Evolutionary conservation across 2,797 vertebrate species (phyloP), one percentile per base, ranked within the genome.

Genomic region (Alectoris magna): DNA sequence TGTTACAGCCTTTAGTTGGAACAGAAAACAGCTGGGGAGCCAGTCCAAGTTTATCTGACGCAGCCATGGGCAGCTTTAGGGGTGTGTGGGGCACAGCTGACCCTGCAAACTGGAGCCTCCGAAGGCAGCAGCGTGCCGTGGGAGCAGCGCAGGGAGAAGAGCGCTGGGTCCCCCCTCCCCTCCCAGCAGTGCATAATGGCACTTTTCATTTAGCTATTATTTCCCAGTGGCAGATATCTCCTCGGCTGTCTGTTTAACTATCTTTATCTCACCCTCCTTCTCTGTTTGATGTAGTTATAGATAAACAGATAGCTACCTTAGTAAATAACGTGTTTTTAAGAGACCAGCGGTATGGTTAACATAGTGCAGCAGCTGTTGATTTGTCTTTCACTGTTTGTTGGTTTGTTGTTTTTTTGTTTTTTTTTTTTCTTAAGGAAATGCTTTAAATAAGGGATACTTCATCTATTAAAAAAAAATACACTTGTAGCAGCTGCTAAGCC

Each of bases 401-500:
- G 14, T 51, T 53, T 53, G 26, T 53, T 17, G 14, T 16, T 53
- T 14, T 6, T 27, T 51, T 34, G 34, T 60, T 72, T 91, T 78
- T 92, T 95, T 95, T 97, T 97, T 95, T 96, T 95, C 93, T 96
- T 97, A 97, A 97, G 96, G 97, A 97, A 97, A 97, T 97, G 97
- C 97, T 97, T 96, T 97, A 95, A 95, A 97, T 97, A 98, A 98
- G 96, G 97, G 98, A 97, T 98, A 98, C 98, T 98, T 98, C 97
- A 97, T 98, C 97, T 97, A 97, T 97, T 98, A 97, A 98, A 98
- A 97, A 95, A 97, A 97, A 98, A 98, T 98, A 97, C 98, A 98
- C 98, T 98, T 97, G 98, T 98, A 98, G 98, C 98, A 97, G 97
- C 98, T 98, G 98, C 97, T 98, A 98, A 98, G 97, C 97, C 97